phyloP scores from a whole-genome alignment of 2,113 vertebrate genomes.

The Cygnus atratus region DNA sequence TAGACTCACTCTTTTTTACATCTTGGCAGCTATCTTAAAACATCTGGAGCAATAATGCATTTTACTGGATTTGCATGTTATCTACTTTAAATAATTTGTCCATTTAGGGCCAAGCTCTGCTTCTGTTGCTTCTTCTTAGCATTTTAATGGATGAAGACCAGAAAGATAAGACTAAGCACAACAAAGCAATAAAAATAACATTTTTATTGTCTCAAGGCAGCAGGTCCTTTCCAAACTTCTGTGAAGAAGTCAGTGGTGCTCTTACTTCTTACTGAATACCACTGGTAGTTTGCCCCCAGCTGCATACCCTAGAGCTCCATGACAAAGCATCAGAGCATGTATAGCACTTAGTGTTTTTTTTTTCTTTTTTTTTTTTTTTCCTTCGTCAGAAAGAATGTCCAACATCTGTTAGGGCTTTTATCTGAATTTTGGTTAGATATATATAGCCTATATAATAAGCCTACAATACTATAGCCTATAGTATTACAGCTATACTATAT shows the following conservation, averaged over 20 bases:
- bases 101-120: background rate
- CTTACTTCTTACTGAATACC: background rate
- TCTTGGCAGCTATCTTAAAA: background rate
- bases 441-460: too few species aligned
- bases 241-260: background rate
- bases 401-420: background rate
- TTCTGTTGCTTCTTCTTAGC: background rate
- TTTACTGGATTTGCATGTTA: background rate
- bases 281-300: background rate
- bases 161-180: fast-evolving
- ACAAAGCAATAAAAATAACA: background rate
- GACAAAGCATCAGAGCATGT: background rate
- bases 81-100: background rate
- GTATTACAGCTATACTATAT: too few species aligned
- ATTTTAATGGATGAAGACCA: background rate
- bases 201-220: background rate
- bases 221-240: background rate
- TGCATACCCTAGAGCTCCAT: background rate
- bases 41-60: background rate
- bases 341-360: background rate
- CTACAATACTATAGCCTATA: too few species aligned
- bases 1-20: background rate
- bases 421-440: background rate
- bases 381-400: background rate
- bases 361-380: background rate